Base-by-base conservation (phyloP, 1,140 invertebrate genomes). In the Macrocentrus cingulum region DNA sequence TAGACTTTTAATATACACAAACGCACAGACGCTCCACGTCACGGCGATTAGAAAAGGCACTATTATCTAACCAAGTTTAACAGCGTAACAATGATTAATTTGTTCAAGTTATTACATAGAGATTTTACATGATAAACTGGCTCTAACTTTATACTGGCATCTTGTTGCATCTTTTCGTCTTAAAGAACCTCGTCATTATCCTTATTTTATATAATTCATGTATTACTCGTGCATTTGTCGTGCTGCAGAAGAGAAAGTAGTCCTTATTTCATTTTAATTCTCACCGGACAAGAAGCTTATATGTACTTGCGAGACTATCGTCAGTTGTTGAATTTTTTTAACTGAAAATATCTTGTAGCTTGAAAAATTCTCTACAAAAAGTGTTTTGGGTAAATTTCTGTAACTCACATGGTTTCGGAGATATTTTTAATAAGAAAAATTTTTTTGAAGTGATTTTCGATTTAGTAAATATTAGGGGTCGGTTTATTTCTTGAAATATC, bases 111-210 rank as follows among this genome's bases (percentile, higher is more conserved):
- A 56, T 45, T 63, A 60, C 53, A 49, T 60, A 62, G 53, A 60
- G 57, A 50, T 63, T n/a, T 60, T 60, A 58, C 48, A 51, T 39
- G 60, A 64, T 69, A 68, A 69, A 77, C 74, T 71, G 72, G 71
- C 71, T 74, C 67, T 70, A 69, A 48, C n/a, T 59, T 67, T 72
- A 72, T 71, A 76, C 71, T 76, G 75, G 72, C 75, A 76, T 75
- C 66, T 69, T 63, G 63, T 72, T 74, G 59, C 62, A 63, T 61
- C 51, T 58, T 64, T 59, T 58, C 39, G 41, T 41, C 15, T 49
- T 49, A 6, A 23, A 7, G 8, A 15, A n/a, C 50, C 50, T n/a
- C n/a, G 41, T 36, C 49, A 51, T 39, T 52, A 39, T 41, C n/a
- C 7, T 48, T 29, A 48, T 50, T 39, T 51, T 59, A 48, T 55